Conservation (phyloP, 2,888 invertebrate genomes). For the Spialia ferax region DNA sequence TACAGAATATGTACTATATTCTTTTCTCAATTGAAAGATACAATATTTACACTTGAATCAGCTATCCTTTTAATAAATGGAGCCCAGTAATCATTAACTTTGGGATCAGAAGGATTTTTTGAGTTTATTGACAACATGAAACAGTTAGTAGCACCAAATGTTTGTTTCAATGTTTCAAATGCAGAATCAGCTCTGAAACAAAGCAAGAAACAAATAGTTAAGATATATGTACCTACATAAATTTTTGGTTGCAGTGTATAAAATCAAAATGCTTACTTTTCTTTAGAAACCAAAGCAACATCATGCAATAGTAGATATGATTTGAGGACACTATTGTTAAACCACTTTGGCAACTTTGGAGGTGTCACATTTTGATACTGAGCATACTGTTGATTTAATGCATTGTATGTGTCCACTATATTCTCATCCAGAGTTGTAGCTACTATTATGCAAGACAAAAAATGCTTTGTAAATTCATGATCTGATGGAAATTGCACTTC, state of each 20-base stretch:
- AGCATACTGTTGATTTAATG: constrained; percentile 92
- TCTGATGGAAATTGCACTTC: constrained; percentile 96
- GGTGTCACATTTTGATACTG: constrained; percentile 92
- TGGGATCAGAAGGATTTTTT: constrained; percentile 85
- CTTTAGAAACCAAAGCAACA: constrained; percentile 89
- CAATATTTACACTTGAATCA: constrained; percentile 74
- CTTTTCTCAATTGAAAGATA: background rate
- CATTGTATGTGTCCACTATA: constrained; percentile 93
- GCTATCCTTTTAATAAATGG: constrained; percentile 90
- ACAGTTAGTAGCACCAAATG: constrained; percentile 95
- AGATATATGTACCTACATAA: background rate
- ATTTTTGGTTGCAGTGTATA: background rate
- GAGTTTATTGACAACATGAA: constrained; percentile 97
- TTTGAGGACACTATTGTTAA: constrained; percentile 92
- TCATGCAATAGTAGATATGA: constrained; percentile 97
- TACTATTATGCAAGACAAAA: constrained; percentile 93
- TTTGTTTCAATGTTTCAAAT: constrained; percentile 94
- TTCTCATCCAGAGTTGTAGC: constrained; percentile 90
- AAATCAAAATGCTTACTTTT: constrained; percentile 87
- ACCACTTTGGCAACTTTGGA: constrained; percentile 94
- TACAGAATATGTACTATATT: background rate
- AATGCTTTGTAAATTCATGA: constrained; percentile 98
- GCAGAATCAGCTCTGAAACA: constrained; percentile 91
- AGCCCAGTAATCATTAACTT: constrained; percentile 93
- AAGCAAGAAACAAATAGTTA: background rate